These are phyloP conservation scores for Hyphantria cunea DNA, from an alignment of 1,140 invertebrate species.

Conservation along the genomic window DNA sequence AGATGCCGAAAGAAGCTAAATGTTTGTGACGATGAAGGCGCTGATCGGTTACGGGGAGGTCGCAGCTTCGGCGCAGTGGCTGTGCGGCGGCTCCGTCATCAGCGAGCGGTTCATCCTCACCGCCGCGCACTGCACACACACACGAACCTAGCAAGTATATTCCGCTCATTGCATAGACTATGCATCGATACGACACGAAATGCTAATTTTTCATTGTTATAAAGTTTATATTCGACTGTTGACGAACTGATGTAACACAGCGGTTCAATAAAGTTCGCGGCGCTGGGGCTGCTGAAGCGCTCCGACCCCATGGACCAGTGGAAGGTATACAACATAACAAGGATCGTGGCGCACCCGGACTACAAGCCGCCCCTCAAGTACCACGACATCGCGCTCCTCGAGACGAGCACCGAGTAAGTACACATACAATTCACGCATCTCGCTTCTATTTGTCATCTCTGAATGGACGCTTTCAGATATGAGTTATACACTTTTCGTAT, in stretches of 20 bases:
- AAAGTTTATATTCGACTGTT: neutral
- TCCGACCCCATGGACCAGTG: slow-evolving; percentile 2
- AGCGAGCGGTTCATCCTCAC: slow-evolving; percentile 42
- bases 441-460: no score
- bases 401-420: slow-evolving; percentile 12
- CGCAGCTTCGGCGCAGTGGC: slow-evolving; percentile 8
- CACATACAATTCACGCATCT: neutral
- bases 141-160: slow-evolving; percentile 6
- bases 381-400: slow-evolving; percentile 12
- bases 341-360: slow-evolving; percentile 10
- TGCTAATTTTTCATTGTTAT: neutral
- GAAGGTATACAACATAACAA: slow-evolving; percentile 18
- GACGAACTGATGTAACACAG: no score
- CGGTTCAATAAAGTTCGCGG: neutral
- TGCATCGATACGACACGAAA: neutral
- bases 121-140: slow-evolving; percentile 33
- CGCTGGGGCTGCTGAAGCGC: slow-evolving; percentile 12
- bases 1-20: neutral
- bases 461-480: no score
- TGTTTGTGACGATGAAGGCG: slow-evolving; percentile 3
- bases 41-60: slow-evolving; percentile 7
- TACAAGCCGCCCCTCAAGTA: slow-evolving; percentile 14
- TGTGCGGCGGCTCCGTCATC: slow-evolving; percentile 38
- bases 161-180: no score
- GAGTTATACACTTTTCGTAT: no score